These are phyloP conservation scores for cat (Felis catus) DNA, from an alignment of 2,113 vertebrate genomes.

Conservation along the genomic window F.catus_Fca126_mat1.0 CM031419.1:195356501-195357000, in stretches of 20 bases:
- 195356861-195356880: constrained; percentile 61
- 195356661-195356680: neutral
- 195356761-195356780: constrained; percentile 76
- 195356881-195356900: constrained; percentile 70
- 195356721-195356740: constrained; percentile 79
- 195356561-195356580: neutral
- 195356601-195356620: neutral
- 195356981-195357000: constrained; percentile 67
- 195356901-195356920: constrained; percentile 71
- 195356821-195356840: constrained; percentile 56
- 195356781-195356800: constrained; percentile 81
- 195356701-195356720: constrained; percentile 77
- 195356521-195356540: neutral
- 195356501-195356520: constrained; percentile 7
- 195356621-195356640: neutral
- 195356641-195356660: neutral
- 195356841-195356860: constrained; percentile 65
- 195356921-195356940: constrained; percentile 72
- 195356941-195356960: constrained; percentile 68
- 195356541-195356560: neutral
- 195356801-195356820: constrained; percentile 80
- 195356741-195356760: constrained; percentile 77
- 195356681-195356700: neutral
- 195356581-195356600: constrained; percentile 17
- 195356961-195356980: constrained; percentile 49